Evolutionary conservation across 2,888 invertebrate genomes (phyloP).

Genomic region (Craniophora ligustri): DNA sequence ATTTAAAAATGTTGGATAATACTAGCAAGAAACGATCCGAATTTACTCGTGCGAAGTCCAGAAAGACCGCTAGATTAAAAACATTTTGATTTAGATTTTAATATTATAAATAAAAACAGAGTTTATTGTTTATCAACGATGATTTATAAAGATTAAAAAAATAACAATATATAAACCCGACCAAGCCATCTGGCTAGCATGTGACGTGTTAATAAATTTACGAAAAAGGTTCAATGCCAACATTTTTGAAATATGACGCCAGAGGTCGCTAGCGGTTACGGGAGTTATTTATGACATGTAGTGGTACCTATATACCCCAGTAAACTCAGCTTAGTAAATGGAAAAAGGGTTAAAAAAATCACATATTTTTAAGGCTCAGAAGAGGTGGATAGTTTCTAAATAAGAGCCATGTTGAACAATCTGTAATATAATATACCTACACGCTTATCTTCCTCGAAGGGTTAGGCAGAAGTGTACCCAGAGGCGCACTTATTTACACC

Average conservation of each 20-base stretch:
- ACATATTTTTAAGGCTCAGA: background rate
- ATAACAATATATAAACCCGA: conserved; percentile 19
- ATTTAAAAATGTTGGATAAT: no score
- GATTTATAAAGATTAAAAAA: conserved; percentile 20
- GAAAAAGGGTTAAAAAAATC: background rate
- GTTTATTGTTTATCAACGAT: background rate
- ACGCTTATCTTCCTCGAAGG: no score
- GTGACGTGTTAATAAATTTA: conserved; percentile 48
- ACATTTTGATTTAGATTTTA: no score
- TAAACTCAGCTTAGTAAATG: background rate
- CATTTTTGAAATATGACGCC: conserved; percentile 52
- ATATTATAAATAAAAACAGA: background rate
- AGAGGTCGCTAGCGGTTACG: conserved; percentile 35
- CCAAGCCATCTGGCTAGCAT: conserved; percentile 28
- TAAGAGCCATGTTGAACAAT: no score
- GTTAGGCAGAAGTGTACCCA: no score
- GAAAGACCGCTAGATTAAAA: no score
- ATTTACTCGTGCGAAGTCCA: no score
- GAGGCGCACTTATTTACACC: no score
- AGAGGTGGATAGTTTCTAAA: no score
- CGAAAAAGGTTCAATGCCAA: conserved; percentile 53
- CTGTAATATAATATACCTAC: no score
- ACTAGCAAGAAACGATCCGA: no score
- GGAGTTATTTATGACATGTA: conserved; percentile 54
- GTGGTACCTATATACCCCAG: background rate